These are phyloP conservation scores for Carcharodon carcharias DNA, from an alignment of 2,797 vertebrate species.

Conservation along the genomic window DNA sequence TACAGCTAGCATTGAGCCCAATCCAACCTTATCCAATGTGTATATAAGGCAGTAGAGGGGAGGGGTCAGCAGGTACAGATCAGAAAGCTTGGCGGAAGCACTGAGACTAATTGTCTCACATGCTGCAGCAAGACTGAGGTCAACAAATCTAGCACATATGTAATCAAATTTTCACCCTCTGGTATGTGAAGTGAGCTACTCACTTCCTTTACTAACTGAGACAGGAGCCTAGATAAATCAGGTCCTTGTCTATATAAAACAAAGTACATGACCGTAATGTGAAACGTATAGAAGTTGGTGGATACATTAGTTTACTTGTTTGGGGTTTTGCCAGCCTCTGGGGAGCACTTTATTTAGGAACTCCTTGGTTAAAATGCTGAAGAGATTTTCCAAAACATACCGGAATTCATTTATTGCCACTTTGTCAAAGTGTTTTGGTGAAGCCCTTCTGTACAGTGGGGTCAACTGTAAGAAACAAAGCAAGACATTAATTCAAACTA, in stretches of 20 bases:
- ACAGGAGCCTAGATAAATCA: not conserved
- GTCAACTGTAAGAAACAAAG: conserved; percentile 15
- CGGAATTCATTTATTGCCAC: not conserved
- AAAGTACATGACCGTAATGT: not conserved
- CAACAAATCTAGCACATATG: not conserved
- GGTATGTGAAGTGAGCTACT: not conserved
- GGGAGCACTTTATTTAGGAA: not conserved
- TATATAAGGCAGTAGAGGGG: not conserved
- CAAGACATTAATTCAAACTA: not conserved
- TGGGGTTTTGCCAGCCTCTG: not conserved
- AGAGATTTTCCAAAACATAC: conserved; percentile 17
- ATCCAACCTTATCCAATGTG: not conserved
- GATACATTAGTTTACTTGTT: not conserved
- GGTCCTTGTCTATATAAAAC: not conserved
- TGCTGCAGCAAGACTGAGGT: not conserved
- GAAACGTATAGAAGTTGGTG: not conserved
- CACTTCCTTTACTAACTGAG: not conserved
- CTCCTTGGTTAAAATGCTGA: not conserved
- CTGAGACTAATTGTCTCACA: not conserved
- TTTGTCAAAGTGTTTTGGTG: conserved; percentile 2
- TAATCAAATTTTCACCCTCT: not conserved
- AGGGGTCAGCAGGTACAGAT: not conserved
- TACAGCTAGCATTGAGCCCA: not conserved
- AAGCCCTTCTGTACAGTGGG: not conserved
- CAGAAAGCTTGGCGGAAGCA: not conserved